These are phyloP conservation scores for Brachypterus glaber DNA, from an alignment of 2,888 invertebrate genomes.

Conservation along the genomic window DNA sequence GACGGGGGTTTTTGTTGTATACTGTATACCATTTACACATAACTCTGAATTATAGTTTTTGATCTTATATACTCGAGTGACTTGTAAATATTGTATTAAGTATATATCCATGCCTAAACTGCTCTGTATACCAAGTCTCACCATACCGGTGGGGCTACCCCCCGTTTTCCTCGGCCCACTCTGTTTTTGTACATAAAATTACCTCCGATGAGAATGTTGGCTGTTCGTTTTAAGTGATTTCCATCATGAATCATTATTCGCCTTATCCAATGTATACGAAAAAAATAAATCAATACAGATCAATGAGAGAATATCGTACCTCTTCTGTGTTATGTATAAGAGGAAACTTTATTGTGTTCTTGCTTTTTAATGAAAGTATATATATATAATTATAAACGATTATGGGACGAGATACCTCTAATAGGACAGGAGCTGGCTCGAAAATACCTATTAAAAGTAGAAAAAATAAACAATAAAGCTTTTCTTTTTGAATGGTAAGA, in stretches of 20 bases:
- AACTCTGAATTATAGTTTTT: constrained; percentile 31
- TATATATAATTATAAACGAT: constrained; percentile 38
- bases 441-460: no score
- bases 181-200: constrained; percentile 34
- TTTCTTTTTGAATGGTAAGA: no score
- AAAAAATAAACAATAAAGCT: no score
- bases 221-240: constrained; percentile 45
- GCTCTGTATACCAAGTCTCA: constrained; percentile 26
- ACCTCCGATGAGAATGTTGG: constrained; percentile 42
- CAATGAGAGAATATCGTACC: constrained; percentile 40
- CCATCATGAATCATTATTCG: constrained; percentile 46
- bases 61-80: constrained; percentile 31
- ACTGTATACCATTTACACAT: constrained; percentile 31
- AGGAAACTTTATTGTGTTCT: constrained; percentile 44
- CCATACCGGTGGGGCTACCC: constrained; percentile 7
- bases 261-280: constrained; percentile 67
- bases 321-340: constrained; percentile 43
- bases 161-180: constrained; percentile 8
- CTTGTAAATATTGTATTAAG: constrained; percentile 32
- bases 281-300: constrained; percentile 36
- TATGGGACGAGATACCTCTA: constrained; percentile 43
- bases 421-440: no score
- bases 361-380: constrained; percentile 43
- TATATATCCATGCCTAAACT: constrained; percentile 28
- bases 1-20: constrained; percentile 21